Conservation (phyloP, 1,140 invertebrate species). For the Macrosteles quadrilineatus region DNA sequence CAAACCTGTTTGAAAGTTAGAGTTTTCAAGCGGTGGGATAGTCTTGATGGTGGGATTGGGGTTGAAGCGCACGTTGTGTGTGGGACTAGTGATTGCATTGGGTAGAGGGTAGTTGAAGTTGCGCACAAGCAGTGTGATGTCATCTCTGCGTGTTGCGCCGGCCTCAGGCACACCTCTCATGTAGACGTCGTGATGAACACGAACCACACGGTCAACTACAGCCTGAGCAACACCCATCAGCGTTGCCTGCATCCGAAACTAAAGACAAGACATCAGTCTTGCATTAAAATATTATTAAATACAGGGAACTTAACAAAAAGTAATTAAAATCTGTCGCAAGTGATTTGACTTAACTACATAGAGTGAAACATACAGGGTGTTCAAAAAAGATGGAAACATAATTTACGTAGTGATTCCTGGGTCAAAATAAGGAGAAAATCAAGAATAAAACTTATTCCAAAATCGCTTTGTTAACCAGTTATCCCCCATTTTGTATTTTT, state of each 20-base stretch:
- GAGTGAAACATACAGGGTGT: too few relatives aligned
- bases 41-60: constrained; percentile 16
- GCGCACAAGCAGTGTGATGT: constrained; percentile 81
- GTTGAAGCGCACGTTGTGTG: constrained; percentile 53
- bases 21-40: constrained; percentile 6
- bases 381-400: too few relatives aligned
- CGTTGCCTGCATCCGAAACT: constrained; percentile 79
- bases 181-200: constrained; percentile 80
- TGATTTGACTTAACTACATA: too few relatives aligned
- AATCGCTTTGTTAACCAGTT: too few relatives aligned
- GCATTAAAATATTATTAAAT: too few relatives aligned
- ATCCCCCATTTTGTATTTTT: too few relatives aligned
- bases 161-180: constrained; percentile 53
- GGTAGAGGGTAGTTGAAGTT: constrained; percentile 84
- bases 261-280: too few relatives aligned
- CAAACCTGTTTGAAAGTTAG: background rate
- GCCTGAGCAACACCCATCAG: constrained; percentile 83
- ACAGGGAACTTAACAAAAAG: too few relatives aligned
- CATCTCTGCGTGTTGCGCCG: constrained; percentile 60
- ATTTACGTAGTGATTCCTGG: too few relatives aligned
- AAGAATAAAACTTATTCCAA: too few relatives aligned
- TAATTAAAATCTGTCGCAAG: too few relatives aligned
- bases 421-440: too few relatives aligned
- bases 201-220: constrained; percentile 81
- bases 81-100: constrained; percentile 59